phyloP scores from a whole-genome alignment of 2,797 vertebrate species.

The Premnoplex brunnescens region DNA sequence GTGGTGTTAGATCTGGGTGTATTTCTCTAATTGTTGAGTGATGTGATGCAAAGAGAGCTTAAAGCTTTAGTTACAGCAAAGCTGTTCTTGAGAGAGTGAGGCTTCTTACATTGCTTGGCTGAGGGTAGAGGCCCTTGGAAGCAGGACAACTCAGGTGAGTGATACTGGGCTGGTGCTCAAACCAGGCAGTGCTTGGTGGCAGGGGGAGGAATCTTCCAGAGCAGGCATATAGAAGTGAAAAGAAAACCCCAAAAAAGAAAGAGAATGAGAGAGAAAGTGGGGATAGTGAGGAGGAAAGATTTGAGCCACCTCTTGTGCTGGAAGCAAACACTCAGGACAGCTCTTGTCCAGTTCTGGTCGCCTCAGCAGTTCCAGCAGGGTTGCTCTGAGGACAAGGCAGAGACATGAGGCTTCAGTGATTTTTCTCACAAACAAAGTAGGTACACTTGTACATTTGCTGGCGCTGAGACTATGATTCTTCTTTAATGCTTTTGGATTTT shows the following conservation, averaged over 20 bases:
- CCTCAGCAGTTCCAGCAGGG: background rate
- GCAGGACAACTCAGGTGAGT: background rate
- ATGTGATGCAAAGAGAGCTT: background rate
- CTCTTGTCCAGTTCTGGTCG: background rate
- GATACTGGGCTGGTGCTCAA: background rate
- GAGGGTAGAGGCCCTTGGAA: background rate
- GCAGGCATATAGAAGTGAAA: background rate
- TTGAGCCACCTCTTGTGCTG: background rate
- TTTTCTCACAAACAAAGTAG: rapidly evolving
- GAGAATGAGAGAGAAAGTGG: background rate
- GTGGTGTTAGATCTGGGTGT: background rate
- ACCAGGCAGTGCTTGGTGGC: background rate
- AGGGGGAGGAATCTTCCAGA: background rate
- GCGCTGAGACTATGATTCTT: background rate
- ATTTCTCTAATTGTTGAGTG: background rate
- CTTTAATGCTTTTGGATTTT: background rate
- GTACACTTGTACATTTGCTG: background rate
- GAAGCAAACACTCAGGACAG: background rate
- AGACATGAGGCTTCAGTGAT: background rate
- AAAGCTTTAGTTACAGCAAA: background rate
- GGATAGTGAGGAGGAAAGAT: background rate
- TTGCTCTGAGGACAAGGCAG: background rate
- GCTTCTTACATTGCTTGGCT: background rate
- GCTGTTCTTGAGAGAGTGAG: background rate
- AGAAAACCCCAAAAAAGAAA: no score